These are phyloP conservation scores for Catharus bicknelli DNA, from an alignment of 2,113 vertebrate genomes.

Conservation along the genomic window DNA sequence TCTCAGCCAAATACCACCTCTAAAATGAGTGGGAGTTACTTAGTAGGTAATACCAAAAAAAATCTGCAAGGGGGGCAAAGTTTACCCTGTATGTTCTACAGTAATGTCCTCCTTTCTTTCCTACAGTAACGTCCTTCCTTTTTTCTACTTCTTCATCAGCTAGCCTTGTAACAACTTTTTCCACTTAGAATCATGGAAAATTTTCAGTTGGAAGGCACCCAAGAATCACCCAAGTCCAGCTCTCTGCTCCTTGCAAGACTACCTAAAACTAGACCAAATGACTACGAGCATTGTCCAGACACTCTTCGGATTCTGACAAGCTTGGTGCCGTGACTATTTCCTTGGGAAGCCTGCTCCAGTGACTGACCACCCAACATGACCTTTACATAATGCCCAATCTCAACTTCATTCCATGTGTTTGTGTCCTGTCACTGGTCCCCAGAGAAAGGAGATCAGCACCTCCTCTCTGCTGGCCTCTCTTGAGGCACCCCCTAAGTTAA, in stretches of 20 bases:
- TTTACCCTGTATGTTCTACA: not conserved
- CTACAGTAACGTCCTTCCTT: not conserved
- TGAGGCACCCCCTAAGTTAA: not conserved
- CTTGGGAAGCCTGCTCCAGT: not conserved
- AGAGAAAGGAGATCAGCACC: not conserved
- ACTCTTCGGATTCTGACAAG: not conserved
- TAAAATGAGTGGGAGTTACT: constrained; percentile 6
- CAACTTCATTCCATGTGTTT: not conserved
- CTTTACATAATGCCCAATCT: not conserved
- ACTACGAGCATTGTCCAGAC: rapidly evolving
- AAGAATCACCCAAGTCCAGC: not conserved
- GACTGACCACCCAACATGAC: not conserved
- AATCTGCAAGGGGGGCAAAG: not conserved
- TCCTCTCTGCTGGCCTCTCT: not conserved
- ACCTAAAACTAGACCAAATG: not conserved
- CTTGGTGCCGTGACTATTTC: not conserved
- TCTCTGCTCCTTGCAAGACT: not conserved
- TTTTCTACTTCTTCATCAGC: not conserved
- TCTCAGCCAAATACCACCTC: constrained; percentile 17
- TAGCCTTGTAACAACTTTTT: not conserved
- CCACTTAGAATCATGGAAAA: not conserved
- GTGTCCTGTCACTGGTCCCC: not conserved
- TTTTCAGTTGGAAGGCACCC: not conserved
- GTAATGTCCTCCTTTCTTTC: not conserved
- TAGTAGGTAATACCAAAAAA: not conserved